A percentile compares a stretch with the other conserved stretches of the same genome.
These are phyloP conservation scores for Eupithecia pulchellata DNA, from an alignment of 2,888 invertebrate species.

Conservation along the genomic window DNA sequence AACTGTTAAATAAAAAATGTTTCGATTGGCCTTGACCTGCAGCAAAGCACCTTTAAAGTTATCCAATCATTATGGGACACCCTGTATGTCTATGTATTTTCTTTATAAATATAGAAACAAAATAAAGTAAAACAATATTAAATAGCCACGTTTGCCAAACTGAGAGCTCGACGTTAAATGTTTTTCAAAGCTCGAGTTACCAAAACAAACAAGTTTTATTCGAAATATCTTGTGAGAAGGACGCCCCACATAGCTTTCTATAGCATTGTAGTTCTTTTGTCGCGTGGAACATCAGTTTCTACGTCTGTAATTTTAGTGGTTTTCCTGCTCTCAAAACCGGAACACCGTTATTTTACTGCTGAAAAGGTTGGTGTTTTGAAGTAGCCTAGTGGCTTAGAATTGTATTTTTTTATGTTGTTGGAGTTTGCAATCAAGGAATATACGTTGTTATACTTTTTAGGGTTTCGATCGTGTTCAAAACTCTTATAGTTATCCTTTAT, in stretches of 20 bases:
- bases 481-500: no score
- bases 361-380: conserved; percentile 8
- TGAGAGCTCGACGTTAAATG: not conserved
- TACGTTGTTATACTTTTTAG: no score
- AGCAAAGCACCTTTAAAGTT: no score
- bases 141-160: no score
- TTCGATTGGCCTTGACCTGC: no score
- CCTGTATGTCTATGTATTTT: no score
- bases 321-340: conserved; percentile 29
- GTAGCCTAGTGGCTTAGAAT: not conserved
- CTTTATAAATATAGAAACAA: no score
- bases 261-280: conserved; percentile 31
- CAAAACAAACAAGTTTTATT: not conserved
- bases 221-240: not conserved
- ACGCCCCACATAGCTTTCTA: conserved; percentile 14
- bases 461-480: no score
- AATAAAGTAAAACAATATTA: no score
- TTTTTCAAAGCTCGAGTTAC: not conserved
- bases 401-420: not conserved
- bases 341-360: conserved; percentile 28
- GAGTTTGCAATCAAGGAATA: not conserved
- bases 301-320: conserved; percentile 30
- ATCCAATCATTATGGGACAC: no score
- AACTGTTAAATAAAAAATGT: no score
- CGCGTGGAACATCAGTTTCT: conserved; percentile 27